Percentiles rank a stretch among this genome's conserved stretches.
These are phyloP conservation scores for Corythoichthys haematopterus DNA, from an alignment of 2,113 vertebrate genomes.

Conservation along the genomic window DNA sequence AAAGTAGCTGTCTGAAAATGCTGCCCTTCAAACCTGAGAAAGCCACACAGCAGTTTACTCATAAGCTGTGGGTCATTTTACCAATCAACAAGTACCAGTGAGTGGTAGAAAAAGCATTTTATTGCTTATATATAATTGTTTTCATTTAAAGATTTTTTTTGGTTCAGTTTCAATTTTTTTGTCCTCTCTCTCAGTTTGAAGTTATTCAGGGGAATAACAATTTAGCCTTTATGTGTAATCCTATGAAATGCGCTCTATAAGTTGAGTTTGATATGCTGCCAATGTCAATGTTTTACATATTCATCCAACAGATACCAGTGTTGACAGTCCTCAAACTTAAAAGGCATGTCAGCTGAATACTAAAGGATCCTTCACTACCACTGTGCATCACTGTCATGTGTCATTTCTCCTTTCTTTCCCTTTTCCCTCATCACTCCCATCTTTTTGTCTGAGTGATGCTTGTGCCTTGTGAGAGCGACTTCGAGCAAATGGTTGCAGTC, in stretches of 20 bases:
- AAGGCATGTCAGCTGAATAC: slow-evolving; percentile 19
- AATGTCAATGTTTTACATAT: neutral
- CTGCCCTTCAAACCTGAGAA: neutral
- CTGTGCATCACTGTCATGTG: slow-evolving; percentile 37
- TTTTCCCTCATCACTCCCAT: slow-evolving; percentile 30
- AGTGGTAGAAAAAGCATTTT: neutral
- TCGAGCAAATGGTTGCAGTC: slow-evolving; percentile 45
- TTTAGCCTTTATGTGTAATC: neutral
- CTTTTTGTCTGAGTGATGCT: slow-evolving; percentile 42
- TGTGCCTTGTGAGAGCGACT: slow-evolving; percentile 37
- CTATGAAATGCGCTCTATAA: neutral
- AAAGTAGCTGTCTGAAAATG: neutral
- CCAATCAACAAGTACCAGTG: neutral
- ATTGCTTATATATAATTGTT: neutral
- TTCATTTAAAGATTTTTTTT: neutral
- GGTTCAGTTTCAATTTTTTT: neutral
- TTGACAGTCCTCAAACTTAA: slow-evolving; percentile 19
- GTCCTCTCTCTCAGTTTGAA: neutral
- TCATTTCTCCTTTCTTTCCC: slow-evolving; percentile 17
- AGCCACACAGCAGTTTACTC: neutral
- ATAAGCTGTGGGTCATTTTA: neutral
- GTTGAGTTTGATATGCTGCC: neutral
- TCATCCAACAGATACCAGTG: slow-evolving; percentile 24
- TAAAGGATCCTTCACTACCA: slow-evolving; percentile 11
- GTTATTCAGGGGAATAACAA: neutral